A percentile compares a stretch with the other conserved stretches of the same genome.
phyloP scores from a whole-genome alignment of 2,888 invertebrate species.

The Gerris lacustris region DNA sequence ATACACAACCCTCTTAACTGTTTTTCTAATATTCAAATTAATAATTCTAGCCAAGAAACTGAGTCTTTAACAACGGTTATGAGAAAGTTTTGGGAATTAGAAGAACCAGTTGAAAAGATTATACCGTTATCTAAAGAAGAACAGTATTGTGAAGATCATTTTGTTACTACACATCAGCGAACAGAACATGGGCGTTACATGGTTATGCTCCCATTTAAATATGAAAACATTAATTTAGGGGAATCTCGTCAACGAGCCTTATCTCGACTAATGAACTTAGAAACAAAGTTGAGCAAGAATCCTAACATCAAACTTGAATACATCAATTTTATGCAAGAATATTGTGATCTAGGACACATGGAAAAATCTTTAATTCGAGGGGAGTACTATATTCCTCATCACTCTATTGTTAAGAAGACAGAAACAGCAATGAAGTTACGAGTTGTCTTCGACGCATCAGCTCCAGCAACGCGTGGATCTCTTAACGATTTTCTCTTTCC shows the following conservation, averaged over 20 bases:
- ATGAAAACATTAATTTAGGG: background rate
- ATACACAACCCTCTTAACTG: too few relatives aligned
- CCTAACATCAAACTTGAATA: background rate
- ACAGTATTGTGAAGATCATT: background rate
- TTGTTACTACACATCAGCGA: background rate
- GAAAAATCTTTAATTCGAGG: constrained; percentile 1
- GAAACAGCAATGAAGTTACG: constrained; percentile 27
- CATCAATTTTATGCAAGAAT: constrained; percentile 22
- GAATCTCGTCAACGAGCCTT: background rate
- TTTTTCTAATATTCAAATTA: too few relatives aligned
- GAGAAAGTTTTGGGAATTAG: background rate
- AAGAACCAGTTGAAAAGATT: background rate
- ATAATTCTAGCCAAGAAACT: too few relatives aligned
- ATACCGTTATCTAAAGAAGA: background rate
- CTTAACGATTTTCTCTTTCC: constrained; percentile 26
- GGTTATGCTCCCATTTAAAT: background rate
- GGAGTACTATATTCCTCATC: constrained; percentile 23
- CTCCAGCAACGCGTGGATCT: constrained; percentile 25
- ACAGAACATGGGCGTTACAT: background rate
- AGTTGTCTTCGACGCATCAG: constrained; percentile 30
- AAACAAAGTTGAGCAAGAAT: too few relatives aligned
- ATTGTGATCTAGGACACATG: constrained; percentile 26
- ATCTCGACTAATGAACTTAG: too few relatives aligned
- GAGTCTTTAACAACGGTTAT: background rate
- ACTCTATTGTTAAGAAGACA: constrained; percentile 23